phyloP scores from a whole-genome alignment of 2,888 invertebrate genomes.

The Perdita meconis region DNA sequence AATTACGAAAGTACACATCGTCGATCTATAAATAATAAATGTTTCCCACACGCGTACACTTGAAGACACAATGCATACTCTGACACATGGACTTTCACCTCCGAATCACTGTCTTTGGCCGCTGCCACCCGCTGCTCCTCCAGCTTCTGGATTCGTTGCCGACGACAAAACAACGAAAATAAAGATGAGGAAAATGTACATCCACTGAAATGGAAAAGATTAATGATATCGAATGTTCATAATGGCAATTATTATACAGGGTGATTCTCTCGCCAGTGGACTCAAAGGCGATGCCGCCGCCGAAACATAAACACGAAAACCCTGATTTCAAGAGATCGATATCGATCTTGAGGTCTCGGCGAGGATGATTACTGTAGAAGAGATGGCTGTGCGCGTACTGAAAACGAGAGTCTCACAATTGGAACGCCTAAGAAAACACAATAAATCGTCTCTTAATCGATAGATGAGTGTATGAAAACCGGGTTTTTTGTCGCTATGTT shows the following conservation, averaged over 20 bases:
- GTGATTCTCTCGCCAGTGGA: too few species aligned
- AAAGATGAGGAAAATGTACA: constrained; percentile 98
- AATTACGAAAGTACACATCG: constrained; percentile 56
- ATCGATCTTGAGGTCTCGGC: too few species aligned
- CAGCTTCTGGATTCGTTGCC: constrained; percentile 91
- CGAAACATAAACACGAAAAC: too few species aligned
- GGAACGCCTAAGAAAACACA: too few species aligned
- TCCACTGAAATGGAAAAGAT: constrained; percentile 93
- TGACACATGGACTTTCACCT: constrained; percentile 43
- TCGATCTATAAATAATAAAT: constrained; percentile 58
- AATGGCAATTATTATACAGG: constrained; percentile 13
- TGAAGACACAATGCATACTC: constrained; percentile 39
- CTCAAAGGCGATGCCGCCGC: too few species aligned
- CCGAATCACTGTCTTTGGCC: constrained; percentile 77
- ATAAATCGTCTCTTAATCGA: too few species aligned
- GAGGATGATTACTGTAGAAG: too few species aligned
- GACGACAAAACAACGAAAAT: constrained; percentile 96
- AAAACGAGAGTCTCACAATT: too few species aligned
- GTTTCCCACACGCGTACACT: constrained; percentile 36
- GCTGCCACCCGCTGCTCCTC: constrained; percentile 71
- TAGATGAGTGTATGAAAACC: too few species aligned
- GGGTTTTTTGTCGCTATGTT: too few species aligned
- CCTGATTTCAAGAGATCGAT: too few species aligned
- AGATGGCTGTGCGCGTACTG: too few species aligned
- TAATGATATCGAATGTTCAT: constrained; percentile 27